Conservation (phyloP, 2,888 invertebrate genomes). For the Eretmocerus hayati region DNA sequence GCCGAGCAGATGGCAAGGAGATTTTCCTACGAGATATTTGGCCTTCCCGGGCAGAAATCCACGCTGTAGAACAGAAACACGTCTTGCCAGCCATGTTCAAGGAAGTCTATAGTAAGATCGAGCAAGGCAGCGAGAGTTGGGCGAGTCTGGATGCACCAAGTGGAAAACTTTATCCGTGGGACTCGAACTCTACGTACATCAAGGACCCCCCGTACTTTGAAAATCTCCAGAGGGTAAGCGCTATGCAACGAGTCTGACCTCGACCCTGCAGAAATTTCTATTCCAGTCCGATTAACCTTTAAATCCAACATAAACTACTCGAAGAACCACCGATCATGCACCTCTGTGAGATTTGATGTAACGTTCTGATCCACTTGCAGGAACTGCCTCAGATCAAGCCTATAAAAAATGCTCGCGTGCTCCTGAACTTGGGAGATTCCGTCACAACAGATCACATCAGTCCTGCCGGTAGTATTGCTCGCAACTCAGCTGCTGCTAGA, state of each 20-base stretch:
- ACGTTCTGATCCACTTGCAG: constrained; percentile 36
- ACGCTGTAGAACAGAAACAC: constrained; percentile 74
- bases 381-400: constrained; percentile 56
- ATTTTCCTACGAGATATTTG: constrained; percentile 92
- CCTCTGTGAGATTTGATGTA: too few species aligned
- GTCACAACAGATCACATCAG: constrained; percentile 99
- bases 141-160: constrained; percentile 71
- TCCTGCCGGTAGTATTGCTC: constrained; percentile 94
- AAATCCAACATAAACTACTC: neutral
- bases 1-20: constrained; percentile 56
- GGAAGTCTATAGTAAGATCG: constrained; percentile 79
- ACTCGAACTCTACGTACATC: constrained; percentile 83
- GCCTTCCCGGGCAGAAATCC: constrained; percentile 88
- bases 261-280: too few species aligned
- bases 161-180: constrained; percentile 88
- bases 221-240: constrained; percentile 57
- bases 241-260: neutral
- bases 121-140: constrained; percentile 81
- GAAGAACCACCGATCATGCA: neutral
- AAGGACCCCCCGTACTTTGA: constrained; percentile 95
- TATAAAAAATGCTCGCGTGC: constrained; percentile 68
- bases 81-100: constrained; percentile 97
- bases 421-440: constrained; percentile 87
- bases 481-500: constrained; percentile 87
- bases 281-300: too few species aligned